Conservation (phyloP, 2,797 vertebrate genomes). For the Carapus acus region DNA sequence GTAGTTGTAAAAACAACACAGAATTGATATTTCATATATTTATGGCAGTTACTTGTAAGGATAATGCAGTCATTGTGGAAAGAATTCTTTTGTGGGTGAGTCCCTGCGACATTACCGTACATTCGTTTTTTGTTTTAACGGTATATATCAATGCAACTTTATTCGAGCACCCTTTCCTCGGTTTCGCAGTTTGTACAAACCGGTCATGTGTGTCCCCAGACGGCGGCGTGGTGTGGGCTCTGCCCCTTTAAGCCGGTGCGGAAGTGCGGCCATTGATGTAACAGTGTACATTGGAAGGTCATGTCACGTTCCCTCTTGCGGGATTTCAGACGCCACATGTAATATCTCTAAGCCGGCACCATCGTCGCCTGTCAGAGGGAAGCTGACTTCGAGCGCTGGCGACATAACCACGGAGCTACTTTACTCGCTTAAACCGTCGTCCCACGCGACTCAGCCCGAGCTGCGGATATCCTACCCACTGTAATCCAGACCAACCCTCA, state of each 20-base stretch:
- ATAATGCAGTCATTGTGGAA: no score
- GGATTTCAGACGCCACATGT: not conserved
- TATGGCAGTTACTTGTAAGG: no score
- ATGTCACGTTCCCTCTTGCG: not conserved
- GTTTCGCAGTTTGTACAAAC: no score
- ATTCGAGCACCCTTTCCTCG: no score
- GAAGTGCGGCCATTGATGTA: constrained; percentile 51
- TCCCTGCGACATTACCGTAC: no score
- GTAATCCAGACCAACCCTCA: not conserved
- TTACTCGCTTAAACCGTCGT: not conserved
- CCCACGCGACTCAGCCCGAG: not conserved
- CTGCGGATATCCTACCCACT: no score
- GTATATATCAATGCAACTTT: no score
- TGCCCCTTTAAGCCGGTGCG: constrained; percentile 71
- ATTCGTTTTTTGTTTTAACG: no score
- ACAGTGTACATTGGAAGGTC: constrained; percentile 36
- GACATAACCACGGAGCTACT: fast-evolving
- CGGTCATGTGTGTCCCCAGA: no score
- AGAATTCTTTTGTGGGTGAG: no score
- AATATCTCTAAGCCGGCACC: not conserved
- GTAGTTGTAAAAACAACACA: no score
- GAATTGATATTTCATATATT: no score
- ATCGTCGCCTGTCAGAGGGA: not conserved
- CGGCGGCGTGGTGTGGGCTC: not conserved
- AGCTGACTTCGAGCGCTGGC: fast-evolving